Conservation (phyloP, 2,888 invertebrate genomes). For the Sarcophaga variegata region DNA sequence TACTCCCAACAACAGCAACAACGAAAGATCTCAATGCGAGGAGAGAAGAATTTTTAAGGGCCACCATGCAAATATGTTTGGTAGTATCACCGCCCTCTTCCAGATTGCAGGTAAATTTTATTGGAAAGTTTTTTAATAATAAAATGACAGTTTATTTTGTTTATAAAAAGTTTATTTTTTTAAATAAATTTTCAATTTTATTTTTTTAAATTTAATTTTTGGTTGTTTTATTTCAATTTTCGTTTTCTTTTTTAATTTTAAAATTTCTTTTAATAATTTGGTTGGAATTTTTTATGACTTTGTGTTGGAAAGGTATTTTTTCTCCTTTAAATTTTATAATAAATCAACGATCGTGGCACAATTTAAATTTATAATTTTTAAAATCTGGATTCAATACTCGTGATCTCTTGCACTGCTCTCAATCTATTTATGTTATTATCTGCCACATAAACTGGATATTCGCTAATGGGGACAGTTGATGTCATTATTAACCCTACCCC, state of each 20-base stretch:
- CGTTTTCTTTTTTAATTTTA: not conserved
- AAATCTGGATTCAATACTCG: no score
- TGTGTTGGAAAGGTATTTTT: no score
- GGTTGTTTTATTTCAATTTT: not conserved
- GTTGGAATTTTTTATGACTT: not conserved
- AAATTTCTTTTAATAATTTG: not conserved
- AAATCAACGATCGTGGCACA: no score
- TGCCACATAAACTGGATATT: no score
- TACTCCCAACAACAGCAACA: constrained; percentile 27
- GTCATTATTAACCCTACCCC: no score
- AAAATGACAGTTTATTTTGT: constrained; percentile 7
- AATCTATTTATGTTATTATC: no score
- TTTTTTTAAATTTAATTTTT: not conserved
- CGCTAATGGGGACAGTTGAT: no score
- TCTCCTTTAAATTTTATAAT: no score
- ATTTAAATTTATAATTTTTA: no score
- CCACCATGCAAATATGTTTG: constrained; percentile 89
- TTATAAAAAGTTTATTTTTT: not conserved
- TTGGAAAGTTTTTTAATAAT: not conserved
- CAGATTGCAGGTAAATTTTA: constrained; percentile 80
- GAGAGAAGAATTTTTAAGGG: constrained; percentile 87
- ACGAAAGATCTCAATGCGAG: constrained; percentile 81
- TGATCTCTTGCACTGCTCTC: no score
- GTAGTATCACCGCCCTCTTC: constrained; percentile 86
- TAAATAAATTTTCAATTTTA: not conserved